Base-by-base conservation (phyloP, 2,888 invertebrate genomes). In the Eilema depressum region DNA sequence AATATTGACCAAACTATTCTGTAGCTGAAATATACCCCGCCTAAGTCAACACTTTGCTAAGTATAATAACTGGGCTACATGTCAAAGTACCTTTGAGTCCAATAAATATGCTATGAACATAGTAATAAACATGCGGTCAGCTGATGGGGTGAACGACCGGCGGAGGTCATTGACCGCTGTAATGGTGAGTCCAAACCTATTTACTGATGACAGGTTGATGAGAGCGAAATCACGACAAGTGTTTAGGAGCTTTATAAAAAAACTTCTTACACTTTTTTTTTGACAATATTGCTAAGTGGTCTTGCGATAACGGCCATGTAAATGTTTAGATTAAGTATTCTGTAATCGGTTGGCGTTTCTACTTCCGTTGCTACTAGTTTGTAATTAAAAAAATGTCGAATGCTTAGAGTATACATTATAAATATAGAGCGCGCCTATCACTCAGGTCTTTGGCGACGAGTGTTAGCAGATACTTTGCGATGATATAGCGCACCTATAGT, bases 101-200 rank as follows among this genome's bases (percentile, higher is more conserved):
- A 69, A 70, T 67, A 71, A 69, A 69, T 68, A 57, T 57, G 67
- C 75, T 64, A 66, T 76, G 73, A 75, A 77, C 67, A 74, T 74
- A 61, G 63, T 67, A 65, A 75, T 74, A 75, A 80, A 75, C 69
- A 80, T 64, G 72, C 75, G 82, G 79, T 77, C 85, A 86, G 86
- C 86, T 87, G 87, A 84, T 83, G 76, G 75, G 80, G 83, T 85
- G 79, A 80, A 75, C 66, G 83, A 68, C 86, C 80, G 67, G 73
- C 56, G 28, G 63, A 70, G 73, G 86, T 80, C 83, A 70, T 75
- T 79, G 83, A 84, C 85, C 83, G 70, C 63, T 61, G 68, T 80
- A 78, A 81, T 81, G 82, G 79, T 71, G 76, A 71, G 69, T 72
- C 63, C 75, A 76, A 82, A 81, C 78, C 75, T 82, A 78, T 79